Base-by-base conservation (phyloP, 2,888 invertebrate genomes). In the Heliconius erato region DNA sequence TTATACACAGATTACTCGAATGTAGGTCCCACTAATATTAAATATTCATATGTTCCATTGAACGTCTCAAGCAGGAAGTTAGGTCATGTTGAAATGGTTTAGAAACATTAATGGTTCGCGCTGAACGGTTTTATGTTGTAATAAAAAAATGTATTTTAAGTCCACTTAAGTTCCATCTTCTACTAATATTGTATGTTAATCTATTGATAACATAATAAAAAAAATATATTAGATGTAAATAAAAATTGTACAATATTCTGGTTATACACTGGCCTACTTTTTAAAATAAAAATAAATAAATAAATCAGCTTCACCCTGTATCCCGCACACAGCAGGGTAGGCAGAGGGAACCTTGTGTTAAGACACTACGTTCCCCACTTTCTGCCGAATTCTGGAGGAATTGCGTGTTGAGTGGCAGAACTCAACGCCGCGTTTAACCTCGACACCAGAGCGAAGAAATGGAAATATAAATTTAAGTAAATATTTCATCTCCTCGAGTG, bases 1-100 rank as follows among this genome's bases (percentile, higher is more conserved):
- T 23, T 28, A 28, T 74, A 74, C 14, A 59, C 49, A 59, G 28
- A 32, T 35, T 59, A 63, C 35, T n/a, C 35, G n/a, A 63, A 76
- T 76, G 63, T 63, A n/a, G 76, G 76, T 63, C 59, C 35, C 59
- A n/a, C 35, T 63, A 35, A 63, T 32, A 35, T 76, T 35, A 76
- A 63, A 76, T 76, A 76, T 76, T 76, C 76, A 35, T 76, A 76
- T 76, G 35, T 76, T 76, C 76, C 35, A 76, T 78, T 78, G 78
- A 78, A 78, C 78, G 78, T 78, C 65, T 78, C 44, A 49, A 78
- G 78, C 67, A 78, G 78, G 78, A 78, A 78, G 78, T 78, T 68
- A 44, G 77, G 65, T 78, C 78, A 28, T 67, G 78, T 78, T 78
- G 67, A 78, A 78, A 78, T 78, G 78, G 77, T 63, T 67, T 77